Conservation (phyloP, 2,113 vertebrate genomes). For the Pseudopipra pipra region DNA sequence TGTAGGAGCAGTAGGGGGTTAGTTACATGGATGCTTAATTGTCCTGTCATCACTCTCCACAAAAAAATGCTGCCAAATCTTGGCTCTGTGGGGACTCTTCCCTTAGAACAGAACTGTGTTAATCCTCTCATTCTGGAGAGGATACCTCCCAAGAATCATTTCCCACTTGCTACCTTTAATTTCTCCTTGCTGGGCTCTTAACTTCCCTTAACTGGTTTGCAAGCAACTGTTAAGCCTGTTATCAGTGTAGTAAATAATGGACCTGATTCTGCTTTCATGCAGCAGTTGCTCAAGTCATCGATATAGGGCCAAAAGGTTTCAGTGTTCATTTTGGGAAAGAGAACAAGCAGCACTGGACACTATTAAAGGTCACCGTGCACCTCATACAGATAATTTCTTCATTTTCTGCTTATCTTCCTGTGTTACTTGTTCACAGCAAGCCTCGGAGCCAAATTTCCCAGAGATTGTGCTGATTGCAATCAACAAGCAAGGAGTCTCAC, state of each 20-base stretch:
- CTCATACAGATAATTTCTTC: neutral
- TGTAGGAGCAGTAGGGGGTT: neutral
- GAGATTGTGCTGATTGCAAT: constrained; percentile 92
- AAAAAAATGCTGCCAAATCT: neutral
- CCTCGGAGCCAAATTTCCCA: constrained; percentile 86
- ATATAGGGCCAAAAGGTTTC: neutral
- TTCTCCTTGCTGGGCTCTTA: neutral
- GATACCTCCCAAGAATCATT: neutral
- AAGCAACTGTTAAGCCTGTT: neutral
- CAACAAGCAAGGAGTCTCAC: constrained; percentile 87
- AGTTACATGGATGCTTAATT: neutral
- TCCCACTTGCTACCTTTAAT: neutral
- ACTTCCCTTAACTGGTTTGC: neutral
- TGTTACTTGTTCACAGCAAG: constrained; percentile 81
- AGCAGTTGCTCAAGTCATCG: neutral
- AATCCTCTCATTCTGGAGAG: neutral
- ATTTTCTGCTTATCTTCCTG: neutral
- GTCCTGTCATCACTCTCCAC: neutral
- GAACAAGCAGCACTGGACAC: neutral
- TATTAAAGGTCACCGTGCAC: neutral
- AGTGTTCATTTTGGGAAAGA: neutral
- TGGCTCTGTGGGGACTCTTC: neutral
- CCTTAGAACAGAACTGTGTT: neutral
- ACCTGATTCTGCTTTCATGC: neutral
- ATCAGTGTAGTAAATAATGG: neutral